Conservation (phyloP, 2,888 invertebrate genomes). For the Drosophila prolongata region DNA sequence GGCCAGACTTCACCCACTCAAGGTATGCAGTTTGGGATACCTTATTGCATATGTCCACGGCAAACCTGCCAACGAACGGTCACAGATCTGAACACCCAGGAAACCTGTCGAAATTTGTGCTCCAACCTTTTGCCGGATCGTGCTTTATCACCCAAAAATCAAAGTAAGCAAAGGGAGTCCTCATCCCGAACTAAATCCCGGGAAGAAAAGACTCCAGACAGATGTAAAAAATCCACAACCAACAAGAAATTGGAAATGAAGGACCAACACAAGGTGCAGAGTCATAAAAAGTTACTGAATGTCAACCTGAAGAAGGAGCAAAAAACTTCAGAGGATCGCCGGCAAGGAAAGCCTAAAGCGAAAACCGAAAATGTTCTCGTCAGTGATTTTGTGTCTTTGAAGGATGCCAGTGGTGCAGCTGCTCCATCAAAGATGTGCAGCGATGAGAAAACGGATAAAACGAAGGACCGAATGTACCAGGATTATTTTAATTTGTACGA, state of each 20-base stretch:
- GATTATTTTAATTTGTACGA: constrained; percentile 54
- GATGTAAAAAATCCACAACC: not conserved
- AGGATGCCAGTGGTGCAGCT: not conserved
- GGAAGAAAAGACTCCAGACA: not conserved
- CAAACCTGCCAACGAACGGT: not conserved
- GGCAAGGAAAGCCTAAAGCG: not conserved
- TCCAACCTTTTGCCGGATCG: not conserved
- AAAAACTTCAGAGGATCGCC: not conserved
- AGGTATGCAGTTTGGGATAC: not conserved
- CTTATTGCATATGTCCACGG: not conserved
- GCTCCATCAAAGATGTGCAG: not conserved
- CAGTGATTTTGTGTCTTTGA: not conserved
- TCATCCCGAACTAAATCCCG: not conserved
- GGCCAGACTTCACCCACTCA: not conserved
- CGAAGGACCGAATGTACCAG: constrained; percentile 17
- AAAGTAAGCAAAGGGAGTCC: too few relatives aligned
- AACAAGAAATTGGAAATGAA: not conserved
- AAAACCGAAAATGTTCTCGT: not conserved
- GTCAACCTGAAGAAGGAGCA: constrained; percentile 5
- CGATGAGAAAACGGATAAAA: not conserved
- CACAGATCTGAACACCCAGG: constrained; percentile 47
- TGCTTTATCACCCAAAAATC: not conserved
- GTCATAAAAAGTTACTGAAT: constrained; percentile 34
- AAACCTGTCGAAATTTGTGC: constrained; percentile 3
- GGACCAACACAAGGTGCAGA: constrained; percentile 7